These are phyloP conservation scores for Anabas testudineus DNA, from an alignment of 2,797 vertebrate genomes.

Conservation along the genomic window DNA sequence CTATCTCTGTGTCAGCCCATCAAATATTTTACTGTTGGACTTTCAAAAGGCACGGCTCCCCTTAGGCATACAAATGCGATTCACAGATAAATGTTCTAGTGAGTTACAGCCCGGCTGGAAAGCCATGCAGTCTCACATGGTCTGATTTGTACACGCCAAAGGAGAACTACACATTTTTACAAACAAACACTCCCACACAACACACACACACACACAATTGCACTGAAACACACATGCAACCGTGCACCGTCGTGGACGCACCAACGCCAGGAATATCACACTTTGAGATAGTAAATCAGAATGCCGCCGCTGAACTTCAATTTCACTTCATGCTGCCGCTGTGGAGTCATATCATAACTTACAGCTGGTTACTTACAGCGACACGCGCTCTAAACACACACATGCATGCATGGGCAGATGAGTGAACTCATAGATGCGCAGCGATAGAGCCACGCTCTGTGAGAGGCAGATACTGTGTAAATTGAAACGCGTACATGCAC, in stretches of 20 bases:
- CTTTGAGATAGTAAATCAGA: constrained; percentile 63
- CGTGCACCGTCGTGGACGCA: constrained; percentile 6
- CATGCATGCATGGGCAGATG: constrained; percentile 8
- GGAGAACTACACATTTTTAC: constrained; percentile 18
- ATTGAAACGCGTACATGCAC: constrained; percentile 37
- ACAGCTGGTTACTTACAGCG: constrained; percentile 46
- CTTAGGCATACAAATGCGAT: constrained; percentile 70
- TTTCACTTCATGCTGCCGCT: constrained; percentile 63
- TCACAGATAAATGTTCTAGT: constrained; percentile 64
- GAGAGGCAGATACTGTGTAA: constrained; percentile 19
- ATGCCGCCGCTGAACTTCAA: constrained; percentile 60
- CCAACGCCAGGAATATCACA: constrained; percentile 28
- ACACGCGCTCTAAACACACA: constrained; percentile 33
- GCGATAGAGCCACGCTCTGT: constrained; percentile 20
- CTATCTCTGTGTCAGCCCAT: constrained; percentile 58
- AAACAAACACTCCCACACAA: constrained; percentile 1
- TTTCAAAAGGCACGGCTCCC: constrained; percentile 58
- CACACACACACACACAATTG: neutral
- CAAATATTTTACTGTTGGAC: constrained; percentile 66
- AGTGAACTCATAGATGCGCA: constrained; percentile 38
- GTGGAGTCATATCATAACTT: constrained; percentile 58
- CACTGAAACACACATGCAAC: neutral
- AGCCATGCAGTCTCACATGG: constrained; percentile 31
- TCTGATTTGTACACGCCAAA: constrained; percentile 55
- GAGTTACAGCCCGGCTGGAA: constrained; percentile 62